Base-by-base conservation (phyloP, 2,113 vertebrate species). In the Furnarius figulus region DNA sequence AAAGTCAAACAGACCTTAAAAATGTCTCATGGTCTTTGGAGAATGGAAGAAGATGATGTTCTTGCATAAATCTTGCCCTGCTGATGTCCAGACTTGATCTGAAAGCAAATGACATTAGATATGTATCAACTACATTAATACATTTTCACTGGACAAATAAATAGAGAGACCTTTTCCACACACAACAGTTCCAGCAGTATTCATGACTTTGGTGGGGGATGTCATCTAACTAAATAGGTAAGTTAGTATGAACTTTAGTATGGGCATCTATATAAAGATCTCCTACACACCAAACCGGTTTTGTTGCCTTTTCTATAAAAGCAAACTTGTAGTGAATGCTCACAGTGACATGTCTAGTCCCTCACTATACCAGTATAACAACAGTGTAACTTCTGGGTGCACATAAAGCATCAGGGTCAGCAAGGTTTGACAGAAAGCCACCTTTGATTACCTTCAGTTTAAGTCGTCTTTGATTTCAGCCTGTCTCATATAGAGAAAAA, bases 371-470 rank as follows among this genome's bases (percentile, higher is more conserved):
- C 47, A 59, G 15, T 5, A 22, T 16, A 59, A 39, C 10, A 21
- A 4, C n/a, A 46, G 63, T 11, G 8, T 7, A 16, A 47, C 61
- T 91, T 68, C 66, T 68, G 65, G 14, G 23, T 63, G 49, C 7
- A 52, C 0, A 0, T 4, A 8, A 3, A n/a, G 25, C 40, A 61
- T 25, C 63, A 28, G 23, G 27, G 12, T 24, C 77, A 85, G 66
- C 14, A 67, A 47, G 39, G 23, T 18, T 27, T 49, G 27, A 46
- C 46, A 88, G 49, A 72, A 86, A 71, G 27, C 42, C 44, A 18
- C 8, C 13, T 61, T 23, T 66, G 17, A 53, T 62, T 61, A 8
- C 14, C 44, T 28, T 21, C 53, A 73, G 8, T 14, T 65, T 59
- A 55, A 87, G 33, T 31, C 30, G 31, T 28, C 21, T 82, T 83